Conservation (phyloP, 2,888 invertebrate genomes). For the Aporophyla nigra region DNA sequence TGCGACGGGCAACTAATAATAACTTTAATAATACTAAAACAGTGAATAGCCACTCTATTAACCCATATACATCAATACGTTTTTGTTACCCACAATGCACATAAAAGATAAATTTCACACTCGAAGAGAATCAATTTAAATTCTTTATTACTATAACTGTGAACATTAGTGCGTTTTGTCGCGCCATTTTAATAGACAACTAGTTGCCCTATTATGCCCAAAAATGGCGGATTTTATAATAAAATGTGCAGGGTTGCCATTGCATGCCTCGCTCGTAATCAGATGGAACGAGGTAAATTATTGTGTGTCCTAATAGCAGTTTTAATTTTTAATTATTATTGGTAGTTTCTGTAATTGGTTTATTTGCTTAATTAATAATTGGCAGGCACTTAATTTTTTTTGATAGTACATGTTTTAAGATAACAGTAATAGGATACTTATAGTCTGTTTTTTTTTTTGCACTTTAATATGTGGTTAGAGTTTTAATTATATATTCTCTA, state of each 20-base stretch:
- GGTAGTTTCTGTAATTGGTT: constrained; percentile 29
- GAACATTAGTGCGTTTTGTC: constrained; percentile 51
- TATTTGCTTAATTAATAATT: constrained; percentile 39
- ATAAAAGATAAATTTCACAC: constrained; percentile 69
- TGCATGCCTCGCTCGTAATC: constrained; percentile 32
- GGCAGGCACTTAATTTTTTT: constrained; percentile 1
- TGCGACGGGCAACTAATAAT: constrained; percentile 23
- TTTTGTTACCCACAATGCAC: constrained; percentile 41
- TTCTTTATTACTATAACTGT: constrained; percentile 66
- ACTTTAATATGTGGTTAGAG: not conserved
- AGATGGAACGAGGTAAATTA: constrained; percentile 36
- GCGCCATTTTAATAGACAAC: constrained; percentile 51
- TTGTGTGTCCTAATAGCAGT: constrained; percentile 13
- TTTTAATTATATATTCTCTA: not conserved
- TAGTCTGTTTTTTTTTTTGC: not conserved
- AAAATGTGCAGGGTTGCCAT: constrained; percentile 62
- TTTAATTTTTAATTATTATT: constrained; percentile 32
- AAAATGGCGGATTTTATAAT: constrained; percentile 70
- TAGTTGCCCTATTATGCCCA: constrained; percentile 60
- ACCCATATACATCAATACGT: constrained; percentile 51
- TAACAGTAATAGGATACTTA: not conserved
- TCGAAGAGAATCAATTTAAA: constrained; percentile 63
- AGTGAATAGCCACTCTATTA: constrained; percentile 49
- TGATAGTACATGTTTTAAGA: not conserved
- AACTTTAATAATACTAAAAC: constrained; percentile 38